Evolutionary conservation across 2,888 invertebrate genomes (phyloP).

Genomic region (Elysia crispata): DNA sequence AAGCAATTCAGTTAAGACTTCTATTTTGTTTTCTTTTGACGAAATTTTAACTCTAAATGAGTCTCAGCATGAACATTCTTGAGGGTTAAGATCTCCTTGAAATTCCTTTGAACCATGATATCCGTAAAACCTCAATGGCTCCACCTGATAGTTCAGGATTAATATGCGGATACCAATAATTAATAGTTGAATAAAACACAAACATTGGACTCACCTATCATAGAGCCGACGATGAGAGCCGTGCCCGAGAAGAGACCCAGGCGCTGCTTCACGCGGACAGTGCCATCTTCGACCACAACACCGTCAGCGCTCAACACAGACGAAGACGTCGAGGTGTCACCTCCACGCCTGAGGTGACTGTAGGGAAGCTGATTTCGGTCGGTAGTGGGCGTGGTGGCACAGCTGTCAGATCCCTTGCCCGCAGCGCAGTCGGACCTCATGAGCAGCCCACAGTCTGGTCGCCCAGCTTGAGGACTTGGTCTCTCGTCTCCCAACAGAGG

Average conservation of each 20-base stretch:
- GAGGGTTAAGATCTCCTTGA: too few species aligned
- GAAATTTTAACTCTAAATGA: too few species aligned
- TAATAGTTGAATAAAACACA: neutral
- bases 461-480: neutral
- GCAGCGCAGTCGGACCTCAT: too few species aligned
- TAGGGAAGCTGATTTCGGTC: too few species aligned
- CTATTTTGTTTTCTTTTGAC: too few species aligned
- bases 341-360: neutral
- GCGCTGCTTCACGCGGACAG: slow-evolving; percentile 79
- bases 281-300: slow-evolving; percentile 46
- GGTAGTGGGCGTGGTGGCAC: neutral
- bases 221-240: slow-evolving; percentile 89
- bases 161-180: neutral
- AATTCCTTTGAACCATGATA: neutral
- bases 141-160: neutral
- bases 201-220: slow-evolving; percentile 86
- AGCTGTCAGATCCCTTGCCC: neutral
- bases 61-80: too few species aligned
- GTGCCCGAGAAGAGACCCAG: slow-evolving; percentile 89
- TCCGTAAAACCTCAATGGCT: neutral
- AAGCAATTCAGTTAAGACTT: too few species aligned
- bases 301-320: neutral
- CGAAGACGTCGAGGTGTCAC: neutral
- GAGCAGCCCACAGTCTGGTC: too few species aligned
- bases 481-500: neutral